Evolutionary conservation across 2,113 vertebrate genomes (phyloP), one percentile per base, ranked within the genome.

Genomic region (Campylomormyrus numenius): DNA sequence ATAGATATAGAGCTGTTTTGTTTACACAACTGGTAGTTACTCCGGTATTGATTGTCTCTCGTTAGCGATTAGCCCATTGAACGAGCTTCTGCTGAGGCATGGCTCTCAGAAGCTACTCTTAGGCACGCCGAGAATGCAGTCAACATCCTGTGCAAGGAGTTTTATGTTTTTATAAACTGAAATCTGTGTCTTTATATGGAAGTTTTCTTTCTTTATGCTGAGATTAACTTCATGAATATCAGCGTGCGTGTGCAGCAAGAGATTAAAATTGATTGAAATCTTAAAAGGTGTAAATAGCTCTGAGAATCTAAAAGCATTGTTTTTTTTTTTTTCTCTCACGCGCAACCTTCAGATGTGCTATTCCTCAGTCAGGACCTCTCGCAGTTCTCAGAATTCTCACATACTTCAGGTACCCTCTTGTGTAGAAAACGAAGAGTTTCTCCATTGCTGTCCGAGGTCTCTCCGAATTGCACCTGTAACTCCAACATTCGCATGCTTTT

Each of bases 21-120:
- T 52, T 89, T 13, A 31, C n/a, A 7, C 88, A 24, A 24, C 62
- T 35, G 42, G 45, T 62, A 89, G 58, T 24, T 48, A 52, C 48
- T 62, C 1, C 31, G 0, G 52, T 58, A 91, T 89, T 92, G 91
- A 94, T 93, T 93, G 90, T 89, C 92, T 94, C 89, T 92, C 35
- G 90, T 53, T 17, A 91, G 85, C 91, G 93, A 94, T 93, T 90
- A 91, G 70, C 85, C 87, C 56, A 45, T 35, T 89, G 62, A 53
- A 24, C 53, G 58, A 56, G 90, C 42, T 84, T 49, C 88, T 90
- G 87, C 66, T 46, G 31, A 24, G 31, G 24, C 62, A 66, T 24
- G n/a, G 35, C 49, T 53, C 80, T 24, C 24, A 13, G 2, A 53
- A 77, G 45, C 21, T 10, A 13, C 27, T 87, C 46, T n/a, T 27